Conservation (phyloP, 2,888 invertebrate genomes). For the Lasioglossum zephyrum region DNA sequence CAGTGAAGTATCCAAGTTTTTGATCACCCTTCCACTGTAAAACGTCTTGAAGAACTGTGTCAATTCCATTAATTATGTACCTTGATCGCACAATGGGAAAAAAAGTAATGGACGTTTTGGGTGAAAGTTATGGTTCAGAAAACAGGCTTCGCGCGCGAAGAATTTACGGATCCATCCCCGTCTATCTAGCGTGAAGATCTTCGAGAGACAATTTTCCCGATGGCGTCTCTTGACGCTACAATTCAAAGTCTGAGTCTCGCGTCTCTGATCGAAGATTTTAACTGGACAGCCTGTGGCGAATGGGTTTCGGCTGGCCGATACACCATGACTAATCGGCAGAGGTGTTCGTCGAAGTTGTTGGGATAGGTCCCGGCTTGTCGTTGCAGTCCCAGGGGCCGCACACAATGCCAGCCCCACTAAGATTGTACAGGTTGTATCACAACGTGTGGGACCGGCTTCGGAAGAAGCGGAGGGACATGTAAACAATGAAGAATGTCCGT, state of each 20-base stretch:
- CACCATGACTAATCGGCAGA: slow-evolving; percentile 74
- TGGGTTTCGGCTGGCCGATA: slow-evolving; percentile 69
- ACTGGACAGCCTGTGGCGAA: slow-evolving; percentile 74
- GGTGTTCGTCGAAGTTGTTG: slow-evolving; percentile 67
- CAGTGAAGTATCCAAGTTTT: background rate
- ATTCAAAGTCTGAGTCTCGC: background rate
- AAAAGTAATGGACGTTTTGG: background rate
- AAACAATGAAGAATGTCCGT: background rate
- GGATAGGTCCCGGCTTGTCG: slow-evolving; percentile 70
- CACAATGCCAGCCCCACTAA: slow-evolving; percentile 48
- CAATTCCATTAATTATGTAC: background rate
- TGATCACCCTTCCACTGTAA: background rate
- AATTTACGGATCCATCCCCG: background rate
- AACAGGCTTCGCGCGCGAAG: background rate
- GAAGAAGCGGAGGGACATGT: background rate
- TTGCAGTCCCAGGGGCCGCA: slow-evolving; percentile 33
- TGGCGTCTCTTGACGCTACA: slow-evolving; percentile 22
- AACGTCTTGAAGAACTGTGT: background rate
- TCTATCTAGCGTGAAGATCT: slow-evolving; percentile 55
- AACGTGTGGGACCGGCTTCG: background rate
- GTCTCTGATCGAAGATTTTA: slow-evolving; percentile 52
- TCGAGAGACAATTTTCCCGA: slow-evolving; percentile 41
- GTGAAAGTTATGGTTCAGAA: background rate
- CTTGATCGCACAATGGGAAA: background rate
- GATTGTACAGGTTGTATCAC: slow-evolving; percentile 28